Evolutionary conservation across 2,113 vertebrate genomes (phyloP), one percentile per base, ranked within the genome.

Genomic region (Albula goreensis): DNA sequence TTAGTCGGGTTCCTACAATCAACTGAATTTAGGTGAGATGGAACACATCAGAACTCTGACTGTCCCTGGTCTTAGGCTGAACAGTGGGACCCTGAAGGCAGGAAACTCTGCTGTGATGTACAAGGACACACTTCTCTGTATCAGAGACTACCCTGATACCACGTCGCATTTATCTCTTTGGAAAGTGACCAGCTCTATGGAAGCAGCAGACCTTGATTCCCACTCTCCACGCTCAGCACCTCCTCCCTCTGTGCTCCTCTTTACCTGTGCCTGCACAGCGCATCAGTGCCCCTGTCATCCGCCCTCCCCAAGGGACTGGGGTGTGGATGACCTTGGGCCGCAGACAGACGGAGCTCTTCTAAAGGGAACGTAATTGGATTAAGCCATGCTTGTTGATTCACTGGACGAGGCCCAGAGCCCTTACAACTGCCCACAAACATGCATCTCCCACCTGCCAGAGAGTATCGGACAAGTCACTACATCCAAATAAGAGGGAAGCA

Each of bases 331-430:
- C 74, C 74, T 85, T 77, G 51, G 15, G 70, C 17, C 17, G 17
- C 79, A 79, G 17, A 31, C 19, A 51, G 78, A 66, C 41, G 78
- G 85, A 57, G 84, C 10, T 11, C 15, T 12, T n/a, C 49, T 78
- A n/a, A 87, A 81, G 79, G 22, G 57, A 13, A n/a, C 56, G 22
- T 80, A 87, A 84, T 70, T 88, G 77, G 81, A 66, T 83, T 85
- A 86, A 48, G 80, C 80, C 41, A 81, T 78, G 82, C 80, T 66
- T 84, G 57, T 81, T 52, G 63, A 80, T 57, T 84, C 57, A 19
- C 50, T 80, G 57, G 77, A 70, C 48, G 82, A 70, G 82, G 57
- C 86, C 48, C 82, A 87, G 17, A 87, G 77, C 49, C 78, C 8
- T 83, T 49, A 52, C 12, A 41, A 85, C 77, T 57, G 49, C 22